Percentiles rank a stretch among this genome's conserved stretches.
These are phyloP conservation scores for Xylota sylvarum DNA, from an alignment of 2,888 invertebrate genomes.

Conservation along the genomic window DNA sequence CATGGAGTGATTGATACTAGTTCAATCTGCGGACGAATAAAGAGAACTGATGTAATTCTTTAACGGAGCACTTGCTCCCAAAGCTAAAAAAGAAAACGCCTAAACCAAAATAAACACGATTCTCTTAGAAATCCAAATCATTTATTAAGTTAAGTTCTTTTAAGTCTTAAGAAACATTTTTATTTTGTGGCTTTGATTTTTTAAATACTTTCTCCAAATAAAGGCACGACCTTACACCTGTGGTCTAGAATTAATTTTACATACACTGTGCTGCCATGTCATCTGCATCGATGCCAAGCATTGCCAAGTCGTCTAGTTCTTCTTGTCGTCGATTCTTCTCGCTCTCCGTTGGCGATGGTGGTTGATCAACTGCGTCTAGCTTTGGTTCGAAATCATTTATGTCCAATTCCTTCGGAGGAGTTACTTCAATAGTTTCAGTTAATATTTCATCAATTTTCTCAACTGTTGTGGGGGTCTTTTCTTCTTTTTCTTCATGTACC, in stretches of 20 bases:
- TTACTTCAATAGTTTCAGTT: neutral
- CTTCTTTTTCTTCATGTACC: constrained; percentile 35
- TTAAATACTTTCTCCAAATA: constrained; percentile 13
- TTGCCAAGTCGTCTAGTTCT: constrained; percentile 90
- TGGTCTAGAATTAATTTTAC: constrained; percentile 75
- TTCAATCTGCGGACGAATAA: too few species aligned
- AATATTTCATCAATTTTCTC: constrained; percentile 1
- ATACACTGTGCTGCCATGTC: constrained; percentile 86
- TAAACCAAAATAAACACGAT: neutral
- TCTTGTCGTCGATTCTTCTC: constrained; percentile 85
- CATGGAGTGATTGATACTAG: too few species aligned
- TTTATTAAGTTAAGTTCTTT: constrained; percentile 31
- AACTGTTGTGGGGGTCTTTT: constrained; percentile 12
- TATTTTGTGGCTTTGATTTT: constrained; percentile 3
- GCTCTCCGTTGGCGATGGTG: constrained; percentile 82
- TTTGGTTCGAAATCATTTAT: constrained; percentile 79
- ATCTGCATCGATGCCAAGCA: constrained; percentile 94
- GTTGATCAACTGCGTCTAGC: constrained; percentile 81
- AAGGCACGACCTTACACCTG: constrained; percentile 19
- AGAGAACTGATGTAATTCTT: too few species aligned
- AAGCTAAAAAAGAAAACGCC: neutral
- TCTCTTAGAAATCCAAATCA: constrained; percentile 32
- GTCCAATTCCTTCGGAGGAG: constrained; percentile 13
- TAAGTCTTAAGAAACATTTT: constrained; percentile 15
- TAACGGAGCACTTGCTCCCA: too few species aligned